phyloP scores from a whole-genome alignment of 2,797 vertebrate species.

The Leucoraja ocellata region DNA sequence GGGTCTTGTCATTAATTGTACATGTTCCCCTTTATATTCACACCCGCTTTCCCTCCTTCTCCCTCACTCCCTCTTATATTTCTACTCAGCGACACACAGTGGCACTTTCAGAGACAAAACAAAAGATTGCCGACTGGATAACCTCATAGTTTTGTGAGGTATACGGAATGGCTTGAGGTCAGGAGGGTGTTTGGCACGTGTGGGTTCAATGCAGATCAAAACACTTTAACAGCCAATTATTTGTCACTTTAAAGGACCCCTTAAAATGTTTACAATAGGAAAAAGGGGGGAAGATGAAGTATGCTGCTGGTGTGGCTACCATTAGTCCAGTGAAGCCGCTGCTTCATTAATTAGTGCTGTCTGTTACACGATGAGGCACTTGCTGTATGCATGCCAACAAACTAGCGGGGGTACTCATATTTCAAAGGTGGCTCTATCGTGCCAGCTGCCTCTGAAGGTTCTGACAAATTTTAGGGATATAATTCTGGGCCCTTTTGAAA shows the following conservation, averaged over 20 bases:
- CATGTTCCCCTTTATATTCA: too few relatives aligned
- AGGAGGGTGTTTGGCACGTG: conserved; percentile 35
- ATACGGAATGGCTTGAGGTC: not conserved
- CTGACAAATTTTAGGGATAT: conserved; percentile 55
- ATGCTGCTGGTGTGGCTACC: conserved; percentile 43
- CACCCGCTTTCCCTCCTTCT: not conserved
- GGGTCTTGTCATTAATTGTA: too few relatives aligned
- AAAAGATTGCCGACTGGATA: conserved; percentile 39
- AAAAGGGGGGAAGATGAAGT: conserved; percentile 41
- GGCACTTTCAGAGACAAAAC: conserved; percentile 43
- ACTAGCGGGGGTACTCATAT: conserved; percentile 58
- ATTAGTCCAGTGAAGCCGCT: conserved; percentile 42
- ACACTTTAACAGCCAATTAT: conserved; percentile 41
- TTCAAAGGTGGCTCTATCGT: conserved; percentile 71
- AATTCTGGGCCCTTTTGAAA: conserved; percentile 67
- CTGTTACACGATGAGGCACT: conserved; percentile 52
- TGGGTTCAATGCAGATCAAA: conserved; percentile 27
- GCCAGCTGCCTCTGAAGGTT: conserved; percentile 68
- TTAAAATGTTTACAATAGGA: conserved; percentile 43
- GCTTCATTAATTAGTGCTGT: conserved; percentile 61
- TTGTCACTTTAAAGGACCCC: conserved; percentile 44
- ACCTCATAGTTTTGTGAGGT: conserved; percentile 40
- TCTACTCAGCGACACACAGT: conserved; percentile 12
- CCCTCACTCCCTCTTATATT: not conserved
- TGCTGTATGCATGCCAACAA: conserved; percentile 58